Conservation (phyloP, 1,140 invertebrate species). For the Camponotus floridanus region DNA sequence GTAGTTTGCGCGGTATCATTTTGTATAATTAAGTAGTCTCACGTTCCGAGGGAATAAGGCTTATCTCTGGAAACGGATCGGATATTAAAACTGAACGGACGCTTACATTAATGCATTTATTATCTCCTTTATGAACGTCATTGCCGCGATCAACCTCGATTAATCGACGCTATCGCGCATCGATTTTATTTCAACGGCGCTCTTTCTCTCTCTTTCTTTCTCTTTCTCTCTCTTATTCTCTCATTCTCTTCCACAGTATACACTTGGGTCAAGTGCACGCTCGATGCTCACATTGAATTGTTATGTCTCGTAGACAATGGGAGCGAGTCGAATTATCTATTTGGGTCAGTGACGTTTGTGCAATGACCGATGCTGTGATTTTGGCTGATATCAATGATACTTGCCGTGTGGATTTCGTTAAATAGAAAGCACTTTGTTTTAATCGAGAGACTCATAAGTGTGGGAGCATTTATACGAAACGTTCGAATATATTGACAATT, state of each 20-base stretch:
- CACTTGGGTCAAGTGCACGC: conserved; percentile 47
- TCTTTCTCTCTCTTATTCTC: too few relatives aligned
- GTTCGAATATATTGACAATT: conserved; percentile 26
- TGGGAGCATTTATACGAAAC: conserved; percentile 9
- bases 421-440: conserved; percentile 25
- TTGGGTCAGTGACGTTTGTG: conserved; percentile 49
- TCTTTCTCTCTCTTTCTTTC: background rate
- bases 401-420: conserved; percentile 19
- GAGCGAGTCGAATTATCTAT: conserved; percentile 66
- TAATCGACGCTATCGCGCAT: conserved; percentile 62
- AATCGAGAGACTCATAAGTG: conserved; percentile 5
- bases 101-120: conserved; percentile 35
- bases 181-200: conserved; percentile 60
- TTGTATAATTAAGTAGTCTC: conserved; percentile 18
- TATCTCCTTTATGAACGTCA: conserved; percentile 1
- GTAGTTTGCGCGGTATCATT: background rate
- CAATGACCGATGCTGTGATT: conserved; percentile 41
- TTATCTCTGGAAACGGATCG: conserved; percentile 48
- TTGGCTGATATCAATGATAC: conserved; percentile 27
- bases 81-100: conserved; percentile 8
- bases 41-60: background rate
- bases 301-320: conserved; percentile 70
- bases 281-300: conserved; percentile 68
- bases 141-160: conserved; percentile 43
- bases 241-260: background rate